Evolutionary conservation across 2,113 vertebrate species (phyloP), one percentile per base, ranked within the genome.

Genomic region (Aplodontia rufa): DNA sequence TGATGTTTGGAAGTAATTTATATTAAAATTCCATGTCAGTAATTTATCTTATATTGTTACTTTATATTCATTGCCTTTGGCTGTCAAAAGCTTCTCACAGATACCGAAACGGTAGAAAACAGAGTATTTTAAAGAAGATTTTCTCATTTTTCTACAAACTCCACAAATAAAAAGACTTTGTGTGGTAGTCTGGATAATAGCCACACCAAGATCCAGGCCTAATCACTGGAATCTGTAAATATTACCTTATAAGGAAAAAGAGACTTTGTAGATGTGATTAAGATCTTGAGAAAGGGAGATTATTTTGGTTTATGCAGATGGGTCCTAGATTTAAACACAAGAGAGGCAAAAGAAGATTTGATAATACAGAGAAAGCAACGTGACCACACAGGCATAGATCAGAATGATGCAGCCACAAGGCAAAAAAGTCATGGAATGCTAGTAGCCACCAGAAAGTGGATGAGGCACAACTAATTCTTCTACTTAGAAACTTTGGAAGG

Each of bases 91-190:
- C 22, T 87, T 96, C 42, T 42, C 20, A 78, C 8, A 66, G 74
- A 91, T 84, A 68, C 45, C 40, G 64, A 68, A 92, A 37, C 32
- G 22, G 11, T 87, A 88, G 40, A 16, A 89, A 97, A 28, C 13
- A 81, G 49, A 35, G 13, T 42, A 96, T 26, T 93, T 9, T 64
- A 92, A 92, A 88, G 45, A 22, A 88, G 3, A 69, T 93, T 82
- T 85, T 74, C 2, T 79, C 14, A 49, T 92, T 94, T 90, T 30
- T 90, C n/a, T 83, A 64, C 16, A 40, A 94, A 37, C 42, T 71
- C 11, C 9, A 91, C 35, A 78, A 82, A 93, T 82, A 92, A 32
- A 35, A 93, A 76, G 53, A 49, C 28, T 69, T 1, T 51, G 1
- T 71, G 11, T 80, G 47, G 4, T 49, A 53, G 26, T 10, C 68